phyloP scores from a whole-genome alignment of 1,140 invertebrate species.

The Papilio helenus region DNA sequence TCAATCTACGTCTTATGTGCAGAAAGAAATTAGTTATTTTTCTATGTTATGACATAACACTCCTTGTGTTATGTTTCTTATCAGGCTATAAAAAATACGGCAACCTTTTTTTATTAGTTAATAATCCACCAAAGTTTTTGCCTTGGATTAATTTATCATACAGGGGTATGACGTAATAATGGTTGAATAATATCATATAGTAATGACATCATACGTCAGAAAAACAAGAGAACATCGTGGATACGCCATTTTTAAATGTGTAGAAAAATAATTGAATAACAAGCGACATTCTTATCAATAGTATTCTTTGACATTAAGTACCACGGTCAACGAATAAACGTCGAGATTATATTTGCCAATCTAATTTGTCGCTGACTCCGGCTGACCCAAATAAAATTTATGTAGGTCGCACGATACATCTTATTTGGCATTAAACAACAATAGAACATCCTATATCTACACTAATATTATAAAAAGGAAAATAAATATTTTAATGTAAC shows the following conservation, averaged over 20 bases:
- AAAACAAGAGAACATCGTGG: not conserved
- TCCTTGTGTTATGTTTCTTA: too few relatives aligned
- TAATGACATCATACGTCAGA: not conserved
- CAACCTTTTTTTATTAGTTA: too few relatives aligned
- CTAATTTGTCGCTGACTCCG: not conserved
- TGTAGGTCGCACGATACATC: slow-evolving; percentile 2
- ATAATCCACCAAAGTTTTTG: too few relatives aligned
- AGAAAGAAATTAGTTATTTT: too few relatives aligned
- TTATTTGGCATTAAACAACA: not conserved
- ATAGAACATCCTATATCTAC: not conserved
- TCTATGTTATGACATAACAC: too few relatives aligned
- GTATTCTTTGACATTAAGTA: not conserved
- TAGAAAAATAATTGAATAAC: not conserved
- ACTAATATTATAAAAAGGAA: not conserved
- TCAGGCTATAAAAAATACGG: too few relatives aligned
- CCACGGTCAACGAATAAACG: slow-evolving; percentile 8
- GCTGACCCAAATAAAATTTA: slow-evolving; percentile 7
- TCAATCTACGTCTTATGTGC: too few relatives aligned
- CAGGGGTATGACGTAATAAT: too few relatives aligned
- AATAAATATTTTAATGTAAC: too few relatives aligned
- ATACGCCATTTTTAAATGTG: not conserved
- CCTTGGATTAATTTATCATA: too few relatives aligned
- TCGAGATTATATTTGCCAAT: slow-evolving; percentile 17
- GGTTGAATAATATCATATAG: too few relatives aligned
- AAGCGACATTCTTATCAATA: not conserved